A percentile compares a stretch with the other conserved stretches of the same genome.
phyloP scores from a whole-genome alignment of 2,888 invertebrate species.

The Hemicrepidius hirtus region DNA sequence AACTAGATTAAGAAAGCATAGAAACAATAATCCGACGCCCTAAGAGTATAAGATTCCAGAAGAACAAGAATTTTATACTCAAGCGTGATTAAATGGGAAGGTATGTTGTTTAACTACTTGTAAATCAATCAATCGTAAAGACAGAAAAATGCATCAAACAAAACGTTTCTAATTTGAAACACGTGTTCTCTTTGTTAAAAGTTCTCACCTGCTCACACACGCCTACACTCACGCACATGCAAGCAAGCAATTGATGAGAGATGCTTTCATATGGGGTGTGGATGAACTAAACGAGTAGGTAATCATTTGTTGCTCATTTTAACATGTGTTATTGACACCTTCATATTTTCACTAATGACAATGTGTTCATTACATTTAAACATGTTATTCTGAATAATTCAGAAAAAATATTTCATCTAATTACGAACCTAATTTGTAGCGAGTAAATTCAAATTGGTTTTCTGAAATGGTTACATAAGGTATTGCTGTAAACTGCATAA shows the following conservation, averaged over 20 bases:
- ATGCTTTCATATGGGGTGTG: constrained; percentile 27
- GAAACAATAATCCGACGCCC: too few species aligned
- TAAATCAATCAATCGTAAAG: constrained; percentile 25
- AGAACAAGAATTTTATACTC: too few species aligned
- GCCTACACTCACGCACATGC: constrained; percentile 42
- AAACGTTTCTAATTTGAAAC: constrained; percentile 55
- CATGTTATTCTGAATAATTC: too few species aligned
- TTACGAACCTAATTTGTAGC: too few species aligned
- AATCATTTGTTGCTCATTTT: constrained; percentile 16
- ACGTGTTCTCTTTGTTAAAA: constrained; percentile 58
- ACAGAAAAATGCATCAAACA: constrained; percentile 26
- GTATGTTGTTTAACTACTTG: too few species aligned
- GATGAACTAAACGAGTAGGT: constrained; percentile 12
- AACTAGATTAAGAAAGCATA: too few species aligned
- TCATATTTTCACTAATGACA: neutral
- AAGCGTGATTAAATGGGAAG: too few species aligned
- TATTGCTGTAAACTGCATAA: too few species aligned
- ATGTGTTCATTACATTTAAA: neutral
- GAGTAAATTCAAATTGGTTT: too few species aligned
- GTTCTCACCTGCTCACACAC: constrained; percentile 58
- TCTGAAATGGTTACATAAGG: too few species aligned
- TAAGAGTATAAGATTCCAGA: too few species aligned
- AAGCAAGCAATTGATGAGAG: constrained; percentile 29
- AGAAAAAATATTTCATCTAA: too few species aligned
- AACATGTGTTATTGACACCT: constrained; percentile 24